Evolutionary conservation across 2,113 vertebrate genomes (phyloP).

Genomic region (Paradisaea rubra): DNA sequence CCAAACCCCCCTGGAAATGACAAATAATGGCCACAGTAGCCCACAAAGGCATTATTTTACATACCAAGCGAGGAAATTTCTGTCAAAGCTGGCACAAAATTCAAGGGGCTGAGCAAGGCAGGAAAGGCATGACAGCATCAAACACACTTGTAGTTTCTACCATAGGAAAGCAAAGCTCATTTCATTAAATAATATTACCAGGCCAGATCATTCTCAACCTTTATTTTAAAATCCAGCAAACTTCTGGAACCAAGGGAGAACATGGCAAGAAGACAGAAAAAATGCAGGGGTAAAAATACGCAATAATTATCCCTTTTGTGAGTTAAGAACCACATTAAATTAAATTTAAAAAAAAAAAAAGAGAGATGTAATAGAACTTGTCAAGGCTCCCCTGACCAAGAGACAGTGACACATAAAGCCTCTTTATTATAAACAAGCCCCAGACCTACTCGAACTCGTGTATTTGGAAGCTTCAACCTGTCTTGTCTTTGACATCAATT

Average conservation of each 20-base stretch:
- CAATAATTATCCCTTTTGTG: not conserved
- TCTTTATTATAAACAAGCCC: not conserved
- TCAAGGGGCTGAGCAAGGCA: not conserved
- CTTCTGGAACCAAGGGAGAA: not conserved
- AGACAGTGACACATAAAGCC: not conserved
- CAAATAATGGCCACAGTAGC: not conserved
- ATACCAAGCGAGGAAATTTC: not conserved
- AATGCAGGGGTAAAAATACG: not conserved
- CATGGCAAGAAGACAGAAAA: not conserved
- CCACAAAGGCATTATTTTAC: not conserved
- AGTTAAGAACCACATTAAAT: not conserved
- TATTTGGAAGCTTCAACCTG: not conserved
- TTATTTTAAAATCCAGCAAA: not conserved
- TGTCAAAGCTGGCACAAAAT: not conserved
- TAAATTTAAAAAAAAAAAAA: not conserved
- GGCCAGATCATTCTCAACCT: not conserved
- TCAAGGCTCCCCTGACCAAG: not conserved
- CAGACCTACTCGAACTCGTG: fast-evolving
- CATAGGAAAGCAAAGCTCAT: not conserved
- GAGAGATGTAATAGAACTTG: not conserved
- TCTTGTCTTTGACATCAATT: not conserved
- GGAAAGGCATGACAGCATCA: not conserved
- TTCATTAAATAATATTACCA: not conserved
- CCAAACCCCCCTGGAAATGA: not conserved
- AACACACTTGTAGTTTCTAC: not conserved